phyloP scores from a whole-genome alignment of 2,113 vertebrate species.

The Myiozetetes cayanensis region DNA sequence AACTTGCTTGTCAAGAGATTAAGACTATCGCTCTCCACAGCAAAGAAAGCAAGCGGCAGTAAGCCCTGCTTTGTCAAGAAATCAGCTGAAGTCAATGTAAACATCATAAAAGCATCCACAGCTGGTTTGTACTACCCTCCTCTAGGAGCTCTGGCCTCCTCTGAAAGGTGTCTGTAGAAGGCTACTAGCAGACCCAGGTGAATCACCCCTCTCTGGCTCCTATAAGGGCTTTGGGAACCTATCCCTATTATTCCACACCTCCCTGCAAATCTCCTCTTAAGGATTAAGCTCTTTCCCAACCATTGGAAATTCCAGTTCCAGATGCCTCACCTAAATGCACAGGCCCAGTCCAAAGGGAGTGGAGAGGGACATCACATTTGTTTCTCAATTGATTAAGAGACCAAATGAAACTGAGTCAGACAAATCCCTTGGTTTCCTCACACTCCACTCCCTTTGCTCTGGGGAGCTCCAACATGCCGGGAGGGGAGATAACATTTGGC shows the following conservation, averaged over 20 bases:
- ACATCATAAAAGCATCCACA: neutral
- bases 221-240: neutral
- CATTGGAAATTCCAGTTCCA: conserved; percentile 16
- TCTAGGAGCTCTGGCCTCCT: neutral
- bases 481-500: conserved; percentile 16
- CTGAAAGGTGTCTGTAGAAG: neutral
- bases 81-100: neutral
- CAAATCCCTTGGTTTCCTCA: conserved; percentile 21
- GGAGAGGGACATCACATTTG: neutral
- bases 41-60: neutral
- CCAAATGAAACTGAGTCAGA: conserved; percentile 35
- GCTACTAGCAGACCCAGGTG: neutral
- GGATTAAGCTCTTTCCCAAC: conserved; percentile 32
- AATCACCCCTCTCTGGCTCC: neutral
- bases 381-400: conserved; percentile 23
- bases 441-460: conserved; percentile 26
- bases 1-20: neutral
- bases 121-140: neutral
- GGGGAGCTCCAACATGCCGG: neutral
- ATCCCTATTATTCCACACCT: neutral
- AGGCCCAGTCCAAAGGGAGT: neutral
- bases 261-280: neutral
- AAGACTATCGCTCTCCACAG: neutral
- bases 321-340: neutral
- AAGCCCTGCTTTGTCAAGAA: neutral